Conservation (phyloP, 2,797 vertebrate genomes). For the Spheniscus humboldti region DNA sequence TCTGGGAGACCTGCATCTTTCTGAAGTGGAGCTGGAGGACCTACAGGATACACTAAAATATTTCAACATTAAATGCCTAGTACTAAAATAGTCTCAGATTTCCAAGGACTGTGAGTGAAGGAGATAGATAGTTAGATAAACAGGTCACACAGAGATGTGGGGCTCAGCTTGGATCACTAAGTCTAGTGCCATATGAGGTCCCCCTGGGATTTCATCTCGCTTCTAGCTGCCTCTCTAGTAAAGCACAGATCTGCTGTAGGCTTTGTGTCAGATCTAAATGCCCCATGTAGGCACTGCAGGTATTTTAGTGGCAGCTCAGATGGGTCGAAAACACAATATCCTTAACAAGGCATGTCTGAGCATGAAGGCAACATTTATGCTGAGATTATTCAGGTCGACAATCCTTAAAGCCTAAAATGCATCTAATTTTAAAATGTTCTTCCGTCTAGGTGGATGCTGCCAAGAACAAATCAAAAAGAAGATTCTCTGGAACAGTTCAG, state of each 20-base stretch:
- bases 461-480: neutral
- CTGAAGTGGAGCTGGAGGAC: neutral
- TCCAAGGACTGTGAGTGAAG: neutral
- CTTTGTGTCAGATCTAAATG: neutral
- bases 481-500: neutral
- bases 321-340: neutral
- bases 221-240: neutral
- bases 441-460: accelerated
- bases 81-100: neutral
- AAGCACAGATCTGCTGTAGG: neutral
- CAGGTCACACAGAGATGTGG: neutral
- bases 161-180: neutral
- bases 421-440: neutral
- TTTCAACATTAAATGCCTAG: neutral
- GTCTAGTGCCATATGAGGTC: neutral
- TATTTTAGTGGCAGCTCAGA: neutral
- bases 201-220: neutral
- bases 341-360: neutral
- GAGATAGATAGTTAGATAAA: neutral
- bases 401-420: neutral
- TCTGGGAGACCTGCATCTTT: neutral
- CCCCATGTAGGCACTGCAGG: too few species aligned
- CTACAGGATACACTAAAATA: neutral
- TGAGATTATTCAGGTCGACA: neutral
- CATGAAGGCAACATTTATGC: neutral